These are phyloP conservation scores for Neoniphon sammara DNA, from an alignment of 2,797 vertebrate species.

Conservation along the genomic window DNA sequence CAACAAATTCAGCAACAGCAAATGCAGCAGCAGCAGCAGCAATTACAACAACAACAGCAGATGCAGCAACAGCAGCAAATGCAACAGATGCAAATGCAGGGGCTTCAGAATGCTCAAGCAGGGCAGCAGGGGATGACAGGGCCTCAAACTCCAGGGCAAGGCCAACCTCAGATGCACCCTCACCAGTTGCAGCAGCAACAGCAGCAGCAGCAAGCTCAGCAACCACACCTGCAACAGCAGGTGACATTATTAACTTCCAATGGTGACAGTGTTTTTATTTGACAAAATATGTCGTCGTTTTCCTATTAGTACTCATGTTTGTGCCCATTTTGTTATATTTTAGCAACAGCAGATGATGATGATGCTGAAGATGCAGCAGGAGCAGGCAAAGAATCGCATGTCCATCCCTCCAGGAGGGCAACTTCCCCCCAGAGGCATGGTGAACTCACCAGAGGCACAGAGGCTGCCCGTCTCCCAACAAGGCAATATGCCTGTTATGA, in stretches of 20 bases:
- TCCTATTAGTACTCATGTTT: not conserved
- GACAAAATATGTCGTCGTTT: not conserved
- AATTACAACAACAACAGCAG: conserved; percentile 69
- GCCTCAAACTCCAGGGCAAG: conserved; percentile 77
- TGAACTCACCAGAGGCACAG: conserved; percentile 88
- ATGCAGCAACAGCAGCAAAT: conserved; percentile 83
- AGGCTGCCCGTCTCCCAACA: conserved; percentile 91
- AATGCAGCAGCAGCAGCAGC: conserved; percentile 66
- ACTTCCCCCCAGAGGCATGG: conserved; percentile 87
- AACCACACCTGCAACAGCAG: conserved; percentile 88
- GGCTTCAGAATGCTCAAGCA: conserved; percentile 75
- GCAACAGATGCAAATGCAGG: conserved; percentile 85
- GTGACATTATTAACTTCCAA: conserved; percentile 36
- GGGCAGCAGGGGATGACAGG: conserved; percentile 77
- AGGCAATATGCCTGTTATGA: conserved; percentile 92
- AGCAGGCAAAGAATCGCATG: conserved; percentile 92
- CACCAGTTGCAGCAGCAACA: conserved; percentile 90
- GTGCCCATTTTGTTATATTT: conserved; percentile 25
- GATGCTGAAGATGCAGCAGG: conserved; percentile 97
- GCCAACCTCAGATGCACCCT: conserved; percentile 89
- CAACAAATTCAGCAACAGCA: conserved; percentile 75
- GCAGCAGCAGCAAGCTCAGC: conserved; percentile 80
- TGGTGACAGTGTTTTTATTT: not conserved
- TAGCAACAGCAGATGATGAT: conserved; percentile 90
- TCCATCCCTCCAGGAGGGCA: conserved; percentile 89